Evolutionary conservation across 2,797 vertebrate species (phyloP).

Genomic region (Halcyon chelicuti): DNA sequence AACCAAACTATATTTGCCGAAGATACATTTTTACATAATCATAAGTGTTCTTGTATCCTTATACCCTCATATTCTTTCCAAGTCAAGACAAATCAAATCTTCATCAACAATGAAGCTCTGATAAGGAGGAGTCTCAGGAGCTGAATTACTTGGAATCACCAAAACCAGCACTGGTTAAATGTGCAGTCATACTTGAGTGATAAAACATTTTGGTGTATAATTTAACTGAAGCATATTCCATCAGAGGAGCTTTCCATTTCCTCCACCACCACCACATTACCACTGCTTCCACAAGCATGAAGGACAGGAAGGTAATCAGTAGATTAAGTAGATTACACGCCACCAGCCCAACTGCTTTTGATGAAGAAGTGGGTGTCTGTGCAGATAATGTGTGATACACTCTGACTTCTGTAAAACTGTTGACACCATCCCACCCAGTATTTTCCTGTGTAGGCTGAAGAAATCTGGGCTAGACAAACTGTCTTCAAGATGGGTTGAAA

Average conservation of each 20-base stretch:
- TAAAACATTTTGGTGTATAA: neutral
- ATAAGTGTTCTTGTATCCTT: neutral
- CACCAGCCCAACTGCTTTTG: neutral
- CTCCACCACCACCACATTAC: neutral
- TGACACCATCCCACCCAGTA: neutral
- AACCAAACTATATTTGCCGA: neutral
- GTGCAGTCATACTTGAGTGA: neutral
- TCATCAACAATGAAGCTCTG: neutral
- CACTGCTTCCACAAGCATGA: neutral
- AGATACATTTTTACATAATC: neutral
- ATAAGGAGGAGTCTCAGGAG: neutral
- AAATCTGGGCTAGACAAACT: neutral
- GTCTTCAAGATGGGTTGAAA: constrained; percentile 22
- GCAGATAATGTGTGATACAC: neutral
- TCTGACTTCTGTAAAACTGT: neutral
- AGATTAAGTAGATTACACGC: neutral
- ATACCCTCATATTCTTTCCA: neutral
- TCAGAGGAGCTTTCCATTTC: neutral
- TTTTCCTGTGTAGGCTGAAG: neutral
- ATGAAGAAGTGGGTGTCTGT: neutral
- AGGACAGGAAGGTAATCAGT: neutral
- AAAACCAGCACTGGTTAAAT: neutral
- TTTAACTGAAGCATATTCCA: neutral
- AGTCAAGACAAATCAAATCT: neutral
- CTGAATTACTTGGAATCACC: neutral